Percentiles rank a stretch among this genome's conserved stretches.
These are phyloP conservation scores for Acrocephalus arundinaceus DNA, from an alignment of 2,113 vertebrate genomes.

Conservation along the genomic window DNA sequence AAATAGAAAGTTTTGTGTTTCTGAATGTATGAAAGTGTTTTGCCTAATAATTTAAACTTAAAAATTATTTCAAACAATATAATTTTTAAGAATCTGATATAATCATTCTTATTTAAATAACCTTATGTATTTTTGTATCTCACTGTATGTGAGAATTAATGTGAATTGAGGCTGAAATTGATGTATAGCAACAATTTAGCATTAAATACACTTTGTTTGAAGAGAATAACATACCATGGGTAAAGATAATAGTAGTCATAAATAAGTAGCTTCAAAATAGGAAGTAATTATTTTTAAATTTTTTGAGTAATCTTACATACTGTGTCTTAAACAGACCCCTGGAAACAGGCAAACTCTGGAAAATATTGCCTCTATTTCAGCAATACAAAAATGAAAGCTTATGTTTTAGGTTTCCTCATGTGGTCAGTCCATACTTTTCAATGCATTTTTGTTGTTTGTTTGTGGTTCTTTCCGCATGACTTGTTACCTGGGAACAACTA, in stretches of 20 bases:
- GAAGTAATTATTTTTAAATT: neutral
- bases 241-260: neutral
- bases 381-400: neutral
- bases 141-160: neutral
- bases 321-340: neutral
- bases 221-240: neutral
- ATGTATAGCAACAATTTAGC: neutral
- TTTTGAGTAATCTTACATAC: neutral
- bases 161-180: neutral
- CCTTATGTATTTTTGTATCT: neutral
- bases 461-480: neutral
- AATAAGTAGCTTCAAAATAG: neutral
- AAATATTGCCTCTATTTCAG: neutral
- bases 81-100: neutral
- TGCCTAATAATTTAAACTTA: neutral
- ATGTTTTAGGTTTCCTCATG: neutral
- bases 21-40: neutral
- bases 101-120: neutral
- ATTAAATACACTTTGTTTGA: neutral
- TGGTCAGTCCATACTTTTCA: neutral
- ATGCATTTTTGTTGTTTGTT: neutral
- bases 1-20: neutral
- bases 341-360: neutral
- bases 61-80: neutral
- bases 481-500: neutral